These are phyloP conservation scores for Linnaemya tessellans DNA, from an alignment of 2,888 invertebrate genomes.

Conservation along the genomic window DNA sequence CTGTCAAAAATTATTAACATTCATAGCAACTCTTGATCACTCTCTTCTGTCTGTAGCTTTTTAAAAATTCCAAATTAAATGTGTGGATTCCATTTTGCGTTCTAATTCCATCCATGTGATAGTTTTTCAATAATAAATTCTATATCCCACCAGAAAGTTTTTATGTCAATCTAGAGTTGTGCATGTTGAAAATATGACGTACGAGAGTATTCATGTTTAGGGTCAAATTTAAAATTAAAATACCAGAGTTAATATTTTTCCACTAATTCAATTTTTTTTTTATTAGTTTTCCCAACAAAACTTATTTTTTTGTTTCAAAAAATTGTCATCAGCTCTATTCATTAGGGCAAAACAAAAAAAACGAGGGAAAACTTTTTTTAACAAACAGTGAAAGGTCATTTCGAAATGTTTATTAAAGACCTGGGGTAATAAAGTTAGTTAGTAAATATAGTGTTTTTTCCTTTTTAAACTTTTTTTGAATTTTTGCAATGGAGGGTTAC, in stretches of 20 bases:
- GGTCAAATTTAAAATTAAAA: conserved; percentile 35
- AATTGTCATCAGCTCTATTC: conserved; percentile 43
- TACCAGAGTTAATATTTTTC: background rate
- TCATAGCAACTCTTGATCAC: background rate
- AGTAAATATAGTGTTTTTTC: background rate
- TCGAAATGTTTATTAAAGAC: conserved; percentile 21
- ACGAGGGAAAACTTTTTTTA: conserved; percentile 8
- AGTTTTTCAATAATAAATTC: conserved; percentile 36
- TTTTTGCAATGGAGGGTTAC: background rate
- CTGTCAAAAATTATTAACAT: conserved; percentile 45
- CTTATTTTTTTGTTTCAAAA: conserved; percentile 1
- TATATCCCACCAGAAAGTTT: conserved; percentile 21
- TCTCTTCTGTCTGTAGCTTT: background rate
- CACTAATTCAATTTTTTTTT: conserved; percentile 36
- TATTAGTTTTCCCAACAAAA: conserved; percentile 22
- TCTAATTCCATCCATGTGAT: background rate
- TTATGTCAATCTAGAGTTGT: conserved; percentile 24
- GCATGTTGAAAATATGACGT: conserved; percentile 44
- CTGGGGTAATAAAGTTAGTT: conserved; percentile 17
- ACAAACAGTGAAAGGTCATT: conserved; percentile 19
- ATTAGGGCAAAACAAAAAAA: conserved; percentile 1
- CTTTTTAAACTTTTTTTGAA: background rate
- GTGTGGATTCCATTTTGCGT: conserved; percentile 6
- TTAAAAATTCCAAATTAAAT: background rate
- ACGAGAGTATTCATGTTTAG: conserved; percentile 44